Evolutionary conservation across 1,140 invertebrate species (phyloP), one percentile per base, ranked within the genome.

Genomic region (Babylonia areolata): DNA sequence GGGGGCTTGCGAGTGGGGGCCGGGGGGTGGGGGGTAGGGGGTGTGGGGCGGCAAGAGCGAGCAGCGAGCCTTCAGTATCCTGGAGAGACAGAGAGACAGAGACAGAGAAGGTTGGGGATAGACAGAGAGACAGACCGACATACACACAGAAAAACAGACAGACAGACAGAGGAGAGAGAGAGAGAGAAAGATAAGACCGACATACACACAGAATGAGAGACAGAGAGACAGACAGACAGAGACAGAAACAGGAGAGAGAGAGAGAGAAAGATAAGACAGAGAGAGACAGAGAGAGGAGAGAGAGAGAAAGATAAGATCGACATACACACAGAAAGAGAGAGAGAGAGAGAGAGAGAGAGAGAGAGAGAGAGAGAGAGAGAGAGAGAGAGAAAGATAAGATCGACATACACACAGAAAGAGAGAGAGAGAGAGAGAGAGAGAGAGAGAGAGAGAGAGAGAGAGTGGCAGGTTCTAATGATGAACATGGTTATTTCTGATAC

Each of bases 371-470:
- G 58, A 1, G 58, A 64, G 12, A 64, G 58, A 64, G 5, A 64
- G 58, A 64, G 9, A 64, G 28, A 64, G 12, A 64, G 58, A 2
- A 5, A 64, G 58, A 20, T 23, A 64, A 64, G 28, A 64, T 0
- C 15, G 58, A 64, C 58, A 64, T 12, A 64, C 58, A 64, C 15
- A 64, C 58, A 64, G 58, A 64, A 3, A 64, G 58, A 64, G 28
- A 5, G 58, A 64, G 9, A 20, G 58, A 64, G 58, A 3, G 58
- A 64, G 58, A 0, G 58, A 64, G 28, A 3, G 0, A 64, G 58
- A 64, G 58, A 64, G 58, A 64, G 58, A 64, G 58, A 64, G 58
- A 64, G 58, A 64, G 58, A 64, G 58, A 64, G 58, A 64, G 58
- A 64, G 46, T 11, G 46, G 20, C 9, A 51, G 46, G n/a, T n/a